A percentile compares a stretch with the other conserved stretches of the same genome.
Conservation (phyloP, 1,140 invertebrate genomes). For the Nebria ingens region DNA sequence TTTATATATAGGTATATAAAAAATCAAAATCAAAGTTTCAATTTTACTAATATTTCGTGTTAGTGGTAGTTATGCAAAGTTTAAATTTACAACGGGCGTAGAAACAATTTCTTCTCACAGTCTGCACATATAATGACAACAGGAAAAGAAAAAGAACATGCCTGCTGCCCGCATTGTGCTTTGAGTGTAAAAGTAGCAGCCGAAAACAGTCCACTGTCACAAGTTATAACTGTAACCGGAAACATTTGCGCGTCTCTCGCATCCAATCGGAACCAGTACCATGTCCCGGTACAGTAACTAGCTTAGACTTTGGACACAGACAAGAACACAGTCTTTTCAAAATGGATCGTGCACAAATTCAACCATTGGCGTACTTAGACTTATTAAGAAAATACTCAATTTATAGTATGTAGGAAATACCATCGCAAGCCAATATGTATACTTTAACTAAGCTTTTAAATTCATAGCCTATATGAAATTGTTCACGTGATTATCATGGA, state of each 20-base stretch:
- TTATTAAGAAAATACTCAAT: background rate
- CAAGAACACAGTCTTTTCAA: background rate
- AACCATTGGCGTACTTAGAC: background rate
- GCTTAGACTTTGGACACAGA: too few species aligned
- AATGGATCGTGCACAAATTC: background rate
- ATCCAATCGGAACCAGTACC: background rate
- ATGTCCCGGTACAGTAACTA: background rate
- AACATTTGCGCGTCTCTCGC: background rate
- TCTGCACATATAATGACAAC: too few species aligned
- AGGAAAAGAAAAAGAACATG: too few species aligned
- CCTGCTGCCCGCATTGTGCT: too few species aligned
- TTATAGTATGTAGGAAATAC: background rate
- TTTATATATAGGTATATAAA: too few species aligned
- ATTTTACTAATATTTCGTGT: too few species aligned
- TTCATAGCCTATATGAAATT: background rate
- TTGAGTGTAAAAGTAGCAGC: too few species aligned
- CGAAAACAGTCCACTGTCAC: conserved; percentile 9
- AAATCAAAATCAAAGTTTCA: too few species aligned
- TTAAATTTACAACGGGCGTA: too few species aligned
- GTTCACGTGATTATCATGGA: too few species aligned
- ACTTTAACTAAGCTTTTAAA: background rate
- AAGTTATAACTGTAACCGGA: conserved; percentile 8
- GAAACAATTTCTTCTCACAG: too few species aligned
- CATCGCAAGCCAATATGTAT: background rate
- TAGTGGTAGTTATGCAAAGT: too few species aligned